A percentile compares a stretch with the other conserved stretches of the same genome.
Conservation (phyloP, 2,888 invertebrate species). For the Vannuccia rotundouncinata region DNA sequence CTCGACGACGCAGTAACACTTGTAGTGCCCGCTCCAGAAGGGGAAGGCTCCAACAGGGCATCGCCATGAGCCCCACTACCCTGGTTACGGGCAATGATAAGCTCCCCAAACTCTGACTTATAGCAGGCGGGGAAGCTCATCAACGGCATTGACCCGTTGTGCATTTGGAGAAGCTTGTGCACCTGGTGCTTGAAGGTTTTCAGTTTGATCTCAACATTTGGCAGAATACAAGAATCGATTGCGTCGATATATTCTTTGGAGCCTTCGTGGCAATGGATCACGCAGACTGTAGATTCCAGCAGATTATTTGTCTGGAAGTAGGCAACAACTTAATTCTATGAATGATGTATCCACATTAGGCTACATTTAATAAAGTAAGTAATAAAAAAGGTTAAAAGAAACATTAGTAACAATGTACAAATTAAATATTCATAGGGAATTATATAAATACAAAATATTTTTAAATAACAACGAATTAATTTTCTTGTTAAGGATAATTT, state of each 20-base stretch:
- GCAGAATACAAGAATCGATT: slow-evolving; percentile 63
- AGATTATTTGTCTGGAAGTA: slow-evolving; percentile 41
- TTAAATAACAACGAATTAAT: too few species aligned
- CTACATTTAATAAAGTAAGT: too few species aligned
- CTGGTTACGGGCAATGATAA: slow-evolving; percentile 47
- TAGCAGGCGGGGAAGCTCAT: slow-evolving; percentile 76
- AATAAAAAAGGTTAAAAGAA: too few species aligned
- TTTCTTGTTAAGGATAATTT: too few species aligned
- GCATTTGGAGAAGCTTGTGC: slow-evolving; percentile 66
- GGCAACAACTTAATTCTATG: neutral
- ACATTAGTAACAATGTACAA: too few species aligned
- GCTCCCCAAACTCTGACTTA: slow-evolving; percentile 66
- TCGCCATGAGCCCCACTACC: neutral
- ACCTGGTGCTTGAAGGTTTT: slow-evolving; percentile 65
- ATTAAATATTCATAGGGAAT: too few species aligned
- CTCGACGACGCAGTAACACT: neutral
- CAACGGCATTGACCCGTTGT: slow-evolving; percentile 71
- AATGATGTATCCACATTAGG: too few species aligned
- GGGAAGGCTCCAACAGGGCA: neutral
- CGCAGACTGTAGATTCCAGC: slow-evolving; percentile 62
- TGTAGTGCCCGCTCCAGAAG: neutral
- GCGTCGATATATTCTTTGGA: slow-evolving; percentile 67
- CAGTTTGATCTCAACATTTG: slow-evolving; percentile 62
- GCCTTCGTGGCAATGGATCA: slow-evolving; percentile 62
- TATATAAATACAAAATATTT: too few species aligned